A percentile compares a stretch with the other conserved stretches of the same genome.
These are phyloP conservation scores for Mesembrinibis cayennensis DNA, from an alignment of 2,113 vertebrate genomes.

Conservation along the genomic window DNA sequence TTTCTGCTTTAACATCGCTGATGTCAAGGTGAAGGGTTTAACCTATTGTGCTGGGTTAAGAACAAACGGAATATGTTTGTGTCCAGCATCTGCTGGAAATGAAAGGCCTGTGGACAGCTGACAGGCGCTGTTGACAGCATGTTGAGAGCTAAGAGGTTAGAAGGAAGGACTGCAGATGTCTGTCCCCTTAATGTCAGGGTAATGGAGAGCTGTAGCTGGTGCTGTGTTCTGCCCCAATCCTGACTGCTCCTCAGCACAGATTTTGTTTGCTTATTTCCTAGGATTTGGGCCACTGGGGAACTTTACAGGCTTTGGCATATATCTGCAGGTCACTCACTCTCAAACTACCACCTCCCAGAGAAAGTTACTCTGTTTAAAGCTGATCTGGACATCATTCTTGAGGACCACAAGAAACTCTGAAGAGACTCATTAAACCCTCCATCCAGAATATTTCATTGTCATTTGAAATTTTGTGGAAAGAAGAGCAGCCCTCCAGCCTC, in stretches of 20 bases:
- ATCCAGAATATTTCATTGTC: background rate
- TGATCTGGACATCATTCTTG: background rate
- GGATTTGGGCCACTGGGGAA: background rate
- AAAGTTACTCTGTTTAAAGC: background rate
- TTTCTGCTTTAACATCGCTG: background rate
- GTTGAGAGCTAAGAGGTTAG: background rate
- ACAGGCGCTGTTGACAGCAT: background rate
- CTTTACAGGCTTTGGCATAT: background rate
- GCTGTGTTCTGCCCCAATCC: accelerated
- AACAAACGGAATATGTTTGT: background rate
- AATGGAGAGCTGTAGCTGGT: background rate
- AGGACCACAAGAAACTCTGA: background rate
- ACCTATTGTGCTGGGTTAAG: background rate
- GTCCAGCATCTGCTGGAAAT: background rate
- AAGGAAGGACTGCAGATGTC: background rate
- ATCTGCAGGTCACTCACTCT: background rate
- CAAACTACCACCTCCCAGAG: background rate
- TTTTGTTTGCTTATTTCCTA: background rate
- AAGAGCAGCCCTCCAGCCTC: background rate
- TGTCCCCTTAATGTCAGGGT: background rate
- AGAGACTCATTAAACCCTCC: background rate
- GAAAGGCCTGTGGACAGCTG: background rate
- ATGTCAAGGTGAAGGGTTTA: background rate
- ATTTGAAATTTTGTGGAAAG: background rate
- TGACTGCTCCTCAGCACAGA: background rate